phyloP scores from a whole-genome alignment of 2,888 invertebrate genomes.

The Aporophyla nigra region DNA sequence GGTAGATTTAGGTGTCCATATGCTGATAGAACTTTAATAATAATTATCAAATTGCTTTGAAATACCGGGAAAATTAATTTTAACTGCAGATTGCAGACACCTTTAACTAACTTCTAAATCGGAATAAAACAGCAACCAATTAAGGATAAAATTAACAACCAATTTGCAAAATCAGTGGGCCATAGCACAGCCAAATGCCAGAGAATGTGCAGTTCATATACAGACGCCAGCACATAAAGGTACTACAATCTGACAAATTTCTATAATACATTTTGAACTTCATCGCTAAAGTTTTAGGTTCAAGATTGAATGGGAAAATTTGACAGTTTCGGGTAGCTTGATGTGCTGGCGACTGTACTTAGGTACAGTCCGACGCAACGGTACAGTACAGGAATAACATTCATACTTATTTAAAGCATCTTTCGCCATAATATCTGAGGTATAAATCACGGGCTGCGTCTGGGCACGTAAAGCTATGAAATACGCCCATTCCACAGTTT shows the following conservation, averaged over 20 bases:
- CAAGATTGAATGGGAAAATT: too few species aligned
- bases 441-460: constrained; percentile 49
- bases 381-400: constrained; percentile 26
- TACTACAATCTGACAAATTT: too few species aligned
- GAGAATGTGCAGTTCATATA: background rate
- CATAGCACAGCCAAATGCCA: background rate
- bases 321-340: too few species aligned
- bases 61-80: background rate
- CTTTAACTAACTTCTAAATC: background rate
- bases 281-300: too few species aligned
- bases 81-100: background rate
- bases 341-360: background rate
- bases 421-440: constrained; percentile 36
- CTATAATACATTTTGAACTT: too few species aligned
- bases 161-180: background rate
- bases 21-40: background rate
- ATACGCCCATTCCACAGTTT: constrained; percentile 40
- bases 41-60: background rate
- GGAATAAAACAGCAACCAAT: background rate
- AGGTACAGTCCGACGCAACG: constrained; percentile 7
- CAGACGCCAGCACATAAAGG: too few species aligned
- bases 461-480: constrained; percentile 41
- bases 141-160: background rate
- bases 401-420: constrained; percentile 39
- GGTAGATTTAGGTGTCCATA: background rate